A percentile compares a stretch with the other conserved stretches of the same genome.
phyloP scores from a whole-genome alignment of 2,888 invertebrate species.

The Dryobotodes eremita region DNA sequence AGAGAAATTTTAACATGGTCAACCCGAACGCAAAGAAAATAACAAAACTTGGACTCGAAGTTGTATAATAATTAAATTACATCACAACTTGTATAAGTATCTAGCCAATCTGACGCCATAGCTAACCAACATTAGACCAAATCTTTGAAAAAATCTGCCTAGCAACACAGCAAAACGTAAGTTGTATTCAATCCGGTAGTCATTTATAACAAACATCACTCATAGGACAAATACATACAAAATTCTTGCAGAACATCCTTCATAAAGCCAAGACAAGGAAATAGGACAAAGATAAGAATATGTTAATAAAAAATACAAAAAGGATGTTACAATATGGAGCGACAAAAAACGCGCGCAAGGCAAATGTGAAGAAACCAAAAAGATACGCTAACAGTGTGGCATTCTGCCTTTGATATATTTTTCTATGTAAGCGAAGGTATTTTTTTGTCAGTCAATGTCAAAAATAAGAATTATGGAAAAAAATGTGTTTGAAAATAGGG shows the following conservation, averaged over 20 bases:
- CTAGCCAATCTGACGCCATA: background rate
- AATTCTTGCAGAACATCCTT: background rate
- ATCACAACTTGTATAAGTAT: too few relatives aligned
- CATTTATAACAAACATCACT: background rate
- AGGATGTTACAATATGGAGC: background rate
- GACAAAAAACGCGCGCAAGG: background rate
- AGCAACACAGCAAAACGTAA: background rate
- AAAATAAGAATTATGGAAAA: background rate
- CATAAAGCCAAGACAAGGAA: background rate
- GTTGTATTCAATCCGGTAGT: background rate
- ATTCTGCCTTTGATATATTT: background rate
- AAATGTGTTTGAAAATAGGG: background rate
- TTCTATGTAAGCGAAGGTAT: background rate
- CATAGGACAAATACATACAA: background rate
- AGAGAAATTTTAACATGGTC: background rate
- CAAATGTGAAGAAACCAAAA: conserved; percentile 6
- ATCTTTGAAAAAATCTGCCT: background rate
- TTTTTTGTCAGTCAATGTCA: background rate
- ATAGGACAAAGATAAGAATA: background rate
- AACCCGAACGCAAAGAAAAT: background rate
- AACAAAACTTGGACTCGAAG: background rate
- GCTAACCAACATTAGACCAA: background rate
- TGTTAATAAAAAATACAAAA: conserved; percentile 13
- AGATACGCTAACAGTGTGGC: background rate
- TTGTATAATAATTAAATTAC: too few relatives aligned